These are phyloP conservation scores for Syrrhaptes paradoxus DNA, from an alignment of 2,113 vertebrate genomes.

Conservation along the genomic window DNA sequence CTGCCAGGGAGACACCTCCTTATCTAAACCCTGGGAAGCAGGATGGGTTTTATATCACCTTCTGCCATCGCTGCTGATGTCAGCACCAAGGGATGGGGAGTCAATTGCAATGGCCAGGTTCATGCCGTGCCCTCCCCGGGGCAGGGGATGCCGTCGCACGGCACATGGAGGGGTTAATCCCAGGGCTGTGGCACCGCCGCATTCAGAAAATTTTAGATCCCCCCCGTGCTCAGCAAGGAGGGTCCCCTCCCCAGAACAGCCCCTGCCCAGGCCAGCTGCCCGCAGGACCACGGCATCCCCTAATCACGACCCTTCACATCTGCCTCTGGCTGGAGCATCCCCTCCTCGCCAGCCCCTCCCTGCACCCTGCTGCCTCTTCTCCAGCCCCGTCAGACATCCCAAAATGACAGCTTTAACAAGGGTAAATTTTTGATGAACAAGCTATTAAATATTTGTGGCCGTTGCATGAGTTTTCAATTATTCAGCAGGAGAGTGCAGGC, in stretches of 20 bases:
- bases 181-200: no score
- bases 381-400: not conserved
- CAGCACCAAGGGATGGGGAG: not conserved
- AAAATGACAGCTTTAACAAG: not conserved
- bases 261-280: not conserved
- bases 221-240: not conserved
- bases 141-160: not conserved
- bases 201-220: not conserved
- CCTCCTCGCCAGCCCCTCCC: not conserved
- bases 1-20: not conserved
- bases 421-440: constrained; percentile 65
- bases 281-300: not conserved
- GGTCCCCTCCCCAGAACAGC: not conserved
- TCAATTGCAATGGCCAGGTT: not conserved
- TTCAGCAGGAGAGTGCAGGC: not conserved
- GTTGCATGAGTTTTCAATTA: constrained; percentile 42
- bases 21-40: not conserved
- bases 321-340: not conserved
- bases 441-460: constrained; percentile 61
- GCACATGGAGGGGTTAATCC: no score
- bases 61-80: not conserved
- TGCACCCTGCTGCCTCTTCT: not conserved
- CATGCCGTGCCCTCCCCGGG: not conserved
- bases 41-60: not conserved
- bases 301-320: not conserved